Evolutionary conservation across 2,113 vertebrate species (phyloP).

Genomic region (Mionectes macconnelli): DNA sequence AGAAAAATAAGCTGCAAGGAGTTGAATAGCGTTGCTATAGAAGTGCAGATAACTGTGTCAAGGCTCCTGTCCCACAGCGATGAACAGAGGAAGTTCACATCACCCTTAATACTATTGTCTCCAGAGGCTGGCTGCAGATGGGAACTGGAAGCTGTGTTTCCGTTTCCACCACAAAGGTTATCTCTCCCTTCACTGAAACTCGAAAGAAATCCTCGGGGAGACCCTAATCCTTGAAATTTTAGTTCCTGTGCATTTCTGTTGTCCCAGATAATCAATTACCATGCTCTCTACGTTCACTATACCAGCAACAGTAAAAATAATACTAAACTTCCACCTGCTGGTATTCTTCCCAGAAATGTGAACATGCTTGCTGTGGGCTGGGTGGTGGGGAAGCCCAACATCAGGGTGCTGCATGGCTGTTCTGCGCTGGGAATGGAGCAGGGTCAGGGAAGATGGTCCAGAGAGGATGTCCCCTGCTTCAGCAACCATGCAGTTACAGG

Average conservation of each 20-base stretch:
- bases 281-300: conserved; percentile 15
- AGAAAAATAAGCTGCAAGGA: not conserved
- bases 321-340: conserved; percentile 45
- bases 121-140: conserved; percentile 12
- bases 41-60: not conserved
- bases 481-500: accelerated
- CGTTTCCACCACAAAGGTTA: conserved; percentile 33
- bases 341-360: conserved; percentile 31
- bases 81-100: conserved; percentile 40
- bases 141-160: conserved; percentile 38
- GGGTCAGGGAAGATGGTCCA: accelerated
- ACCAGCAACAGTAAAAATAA: conserved; percentile 34
- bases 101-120: conserved; percentile 6
- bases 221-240: conserved; percentile 59
- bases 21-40: not conserved
- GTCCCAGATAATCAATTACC: conserved; percentile 56
- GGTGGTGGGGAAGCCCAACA: not conserved
- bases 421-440: not conserved
- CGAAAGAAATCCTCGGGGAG: not conserved
- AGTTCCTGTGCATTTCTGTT: conserved; percentile 49
- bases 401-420: not conserved
- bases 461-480: not conserved
- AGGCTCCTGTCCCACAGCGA: not conserved
- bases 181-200: conserved; percentile 20
- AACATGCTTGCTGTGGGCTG: not conserved